Evolutionary conservation across 2,113 vertebrate species (phyloP).

Genomic region (Galbula dea): DNA sequence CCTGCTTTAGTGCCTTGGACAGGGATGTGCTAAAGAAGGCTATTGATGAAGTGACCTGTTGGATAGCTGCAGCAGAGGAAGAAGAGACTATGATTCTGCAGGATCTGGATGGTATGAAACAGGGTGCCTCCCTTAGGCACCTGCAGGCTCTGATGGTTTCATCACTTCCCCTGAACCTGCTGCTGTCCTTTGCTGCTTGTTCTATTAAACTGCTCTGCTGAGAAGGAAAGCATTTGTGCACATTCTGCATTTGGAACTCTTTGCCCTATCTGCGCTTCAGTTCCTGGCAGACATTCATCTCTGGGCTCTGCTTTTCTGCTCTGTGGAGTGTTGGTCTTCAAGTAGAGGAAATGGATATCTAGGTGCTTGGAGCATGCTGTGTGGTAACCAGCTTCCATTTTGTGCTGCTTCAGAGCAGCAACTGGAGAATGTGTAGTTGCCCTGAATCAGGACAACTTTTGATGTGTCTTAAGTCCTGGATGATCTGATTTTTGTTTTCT

Average conservation of each 20-base stretch:
- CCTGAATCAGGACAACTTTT: not conserved
- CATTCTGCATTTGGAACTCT: not conserved
- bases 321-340: rapidly evolving
- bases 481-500: not conserved
- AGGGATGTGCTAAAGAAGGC: constrained; percentile 70
- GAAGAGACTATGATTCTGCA: constrained; percentile 68
- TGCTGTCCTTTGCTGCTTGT: not conserved
- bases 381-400: not conserved
- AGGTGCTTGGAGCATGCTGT: not conserved
- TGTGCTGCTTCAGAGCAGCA: not conserved
- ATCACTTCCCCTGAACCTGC: not conserved
- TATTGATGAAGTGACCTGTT: constrained; percentile 72
- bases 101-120: constrained; percentile 65
- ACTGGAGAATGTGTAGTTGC: not conserved
- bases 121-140: not conserved
- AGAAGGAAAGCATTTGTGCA: not conserved
- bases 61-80: constrained; percentile 70
- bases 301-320: not conserved
- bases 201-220: not conserved
- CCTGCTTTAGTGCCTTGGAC: constrained; percentile 17
- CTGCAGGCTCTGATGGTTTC: not conserved
- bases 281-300: not conserved
- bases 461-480: not conserved
- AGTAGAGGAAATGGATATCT: not conserved
- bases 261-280: not conserved